Evolutionary conservation across 2,888 invertebrate species (phyloP).

Genomic region (Caenorhabditis drosophilae): DNA sequence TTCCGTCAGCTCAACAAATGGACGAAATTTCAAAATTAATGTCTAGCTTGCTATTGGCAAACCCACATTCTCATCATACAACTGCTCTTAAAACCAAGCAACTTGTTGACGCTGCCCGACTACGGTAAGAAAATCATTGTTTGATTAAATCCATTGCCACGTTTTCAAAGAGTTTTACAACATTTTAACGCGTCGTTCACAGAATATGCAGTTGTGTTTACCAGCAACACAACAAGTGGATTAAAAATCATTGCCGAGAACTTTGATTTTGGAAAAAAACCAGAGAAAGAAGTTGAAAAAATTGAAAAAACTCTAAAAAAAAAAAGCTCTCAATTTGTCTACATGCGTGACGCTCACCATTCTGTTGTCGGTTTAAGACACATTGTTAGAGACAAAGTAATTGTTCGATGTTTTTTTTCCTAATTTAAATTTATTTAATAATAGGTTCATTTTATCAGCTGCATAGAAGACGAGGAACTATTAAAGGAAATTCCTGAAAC

Average conservation of each 20-base stretch:
- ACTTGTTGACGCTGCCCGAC: conserved; percentile 76
- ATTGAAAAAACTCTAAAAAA: conserved; percentile 7
- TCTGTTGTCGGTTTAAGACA: conserved; percentile 91
- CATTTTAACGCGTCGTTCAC: conserved; percentile 83
- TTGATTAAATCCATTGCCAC: not conserved
- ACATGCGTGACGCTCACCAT: conserved; percentile 87
- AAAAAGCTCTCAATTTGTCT: conserved; percentile 32
- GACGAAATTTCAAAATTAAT: conserved; percentile 31
- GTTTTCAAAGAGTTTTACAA: conserved; percentile 77
- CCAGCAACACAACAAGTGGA: conserved; percentile 88
- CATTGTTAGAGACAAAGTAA: conserved; percentile 72
- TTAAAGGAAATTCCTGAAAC: conserved; percentile 11
- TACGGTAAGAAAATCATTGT: conserved; percentile 17
- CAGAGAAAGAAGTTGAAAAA: conserved; percentile 1
- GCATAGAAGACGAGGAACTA: conserved; percentile 20
- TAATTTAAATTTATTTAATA: conserved; percentile 4
- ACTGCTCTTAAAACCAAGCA: conserved; percentile 83
- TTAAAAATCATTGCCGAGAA: conserved; percentile 84
- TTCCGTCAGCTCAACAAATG: conserved; percentile 41
- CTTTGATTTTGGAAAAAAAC: conserved; percentile 72
- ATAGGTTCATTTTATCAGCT: conserved; percentile 29
- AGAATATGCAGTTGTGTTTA: conserved; percentile 87
- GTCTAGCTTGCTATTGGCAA: conserved; percentile 74
- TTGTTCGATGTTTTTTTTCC: not conserved
- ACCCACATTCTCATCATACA: conserved; percentile 83